Evolutionary conservation across 1,140 invertebrate genomes (phyloP).

Genomic region (Drosophila serrata): DNA sequence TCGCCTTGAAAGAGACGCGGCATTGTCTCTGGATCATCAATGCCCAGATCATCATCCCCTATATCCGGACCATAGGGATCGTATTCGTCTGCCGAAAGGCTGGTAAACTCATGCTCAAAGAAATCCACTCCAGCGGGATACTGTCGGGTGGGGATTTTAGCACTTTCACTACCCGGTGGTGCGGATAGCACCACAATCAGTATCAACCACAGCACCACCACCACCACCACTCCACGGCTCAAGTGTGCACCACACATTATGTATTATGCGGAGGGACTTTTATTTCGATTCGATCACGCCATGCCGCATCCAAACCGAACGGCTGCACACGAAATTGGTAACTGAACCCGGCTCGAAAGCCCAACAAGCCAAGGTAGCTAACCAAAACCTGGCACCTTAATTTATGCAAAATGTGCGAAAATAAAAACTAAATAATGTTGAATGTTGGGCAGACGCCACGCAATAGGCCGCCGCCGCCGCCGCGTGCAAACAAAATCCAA

Average conservation of each 20-base stretch:
- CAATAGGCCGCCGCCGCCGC: conserved; percentile 39
- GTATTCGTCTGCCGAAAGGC: conserved; percentile 59
- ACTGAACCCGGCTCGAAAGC: conserved; percentile 53
- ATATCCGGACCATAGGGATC: conserved; percentile 71
- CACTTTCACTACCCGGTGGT: conserved; percentile 61
- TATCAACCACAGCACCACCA: conserved; percentile 14
- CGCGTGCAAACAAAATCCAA: conserved; percentile 58
- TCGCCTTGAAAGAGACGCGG: conserved; percentile 90
- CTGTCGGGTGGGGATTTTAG: conserved; percentile 33
- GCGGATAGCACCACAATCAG: conserved; percentile 18
- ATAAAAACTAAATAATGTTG: conserved; percentile 76
- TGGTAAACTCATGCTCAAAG: conserved; percentile 80
- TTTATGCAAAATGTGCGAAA: conserved; percentile 83
- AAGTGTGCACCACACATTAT: conserved; percentile 57
- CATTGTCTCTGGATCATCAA: conserved; percentile 88
- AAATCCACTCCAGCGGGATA: conserved; percentile 78
- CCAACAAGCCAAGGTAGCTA: conserved; percentile 17
- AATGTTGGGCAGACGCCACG: conserved; percentile 67
- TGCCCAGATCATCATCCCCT: conserved; percentile 66
- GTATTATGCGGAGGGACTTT: conserved; percentile 35
- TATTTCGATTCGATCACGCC: conserved; percentile 51
- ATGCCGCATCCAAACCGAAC: conserved; percentile 62
- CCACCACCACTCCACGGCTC: conserved; percentile 15
- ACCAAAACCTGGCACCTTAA: conserved; percentile 58
- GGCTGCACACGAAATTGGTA: conserved; percentile 64